Evolutionary conservation across 2,797 vertebrate genomes (phyloP).

Genomic region (Enteromius argenteus): DNA sequence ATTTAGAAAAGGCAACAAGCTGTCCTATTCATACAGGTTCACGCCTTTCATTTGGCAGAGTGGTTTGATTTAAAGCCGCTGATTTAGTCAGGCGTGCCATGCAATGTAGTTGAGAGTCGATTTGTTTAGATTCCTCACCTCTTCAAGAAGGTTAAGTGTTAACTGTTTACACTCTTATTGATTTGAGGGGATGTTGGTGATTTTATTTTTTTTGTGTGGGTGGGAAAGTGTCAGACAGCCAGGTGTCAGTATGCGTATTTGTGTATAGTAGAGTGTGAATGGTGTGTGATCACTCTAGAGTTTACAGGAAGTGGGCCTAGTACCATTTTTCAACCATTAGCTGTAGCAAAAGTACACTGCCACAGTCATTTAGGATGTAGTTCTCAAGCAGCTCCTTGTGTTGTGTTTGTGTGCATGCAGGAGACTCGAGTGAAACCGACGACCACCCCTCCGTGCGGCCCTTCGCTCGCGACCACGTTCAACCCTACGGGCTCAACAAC

Average conservation of each 20-base stretch:
- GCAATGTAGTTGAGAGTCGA: conserved; percentile 11
- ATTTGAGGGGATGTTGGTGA: conserved; percentile 4
- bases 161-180: conserved; percentile 21
- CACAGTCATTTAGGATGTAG: conserved; percentile 9
- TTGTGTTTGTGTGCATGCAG: conserved; percentile 66
- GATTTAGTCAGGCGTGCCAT: conserved; percentile 7
- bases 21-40: conserved; percentile 26
- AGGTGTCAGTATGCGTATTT: conserved; percentile 56
- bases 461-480: conserved; percentile 78
- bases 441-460: conserved; percentile 80
- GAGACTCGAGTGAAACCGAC: conserved; percentile 95
- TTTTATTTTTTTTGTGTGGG: not conserved
- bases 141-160: conserved; percentile 28
- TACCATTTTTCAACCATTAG: not conserved
- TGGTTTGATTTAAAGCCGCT: conserved; percentile 25
- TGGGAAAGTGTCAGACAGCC: conserved; percentile 32
- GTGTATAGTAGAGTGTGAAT: conserved; percentile 66
- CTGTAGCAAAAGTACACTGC: not conserved
- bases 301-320: conserved; percentile 64
- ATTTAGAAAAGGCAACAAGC: conserved; percentile 32
- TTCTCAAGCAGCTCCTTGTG: not conserved
- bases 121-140: conserved; percentile 36
- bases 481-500: conserved; percentile 77
- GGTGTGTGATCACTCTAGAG: conserved; percentile 52
- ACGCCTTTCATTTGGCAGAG: conserved; percentile 19